phyloP scores from a whole-genome alignment of 2,797 vertebrate genomes.

The Scolopax rusticola region DNA sequence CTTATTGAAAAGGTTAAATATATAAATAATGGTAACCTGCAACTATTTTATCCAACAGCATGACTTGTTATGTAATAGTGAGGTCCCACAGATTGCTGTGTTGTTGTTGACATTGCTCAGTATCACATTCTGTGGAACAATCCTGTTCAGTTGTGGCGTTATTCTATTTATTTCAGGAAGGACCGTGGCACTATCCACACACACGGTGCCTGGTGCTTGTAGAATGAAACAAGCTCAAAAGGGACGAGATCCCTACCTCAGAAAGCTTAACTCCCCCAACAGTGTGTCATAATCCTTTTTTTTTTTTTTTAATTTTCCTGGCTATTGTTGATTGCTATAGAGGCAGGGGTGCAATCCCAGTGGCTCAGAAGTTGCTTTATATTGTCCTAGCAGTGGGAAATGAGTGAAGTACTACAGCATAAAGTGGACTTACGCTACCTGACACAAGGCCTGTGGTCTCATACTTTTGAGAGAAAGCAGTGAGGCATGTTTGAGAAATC shows the following conservation, averaged over 20 bases:
- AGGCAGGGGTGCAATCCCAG: background rate
- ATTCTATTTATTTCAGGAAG: background rate
- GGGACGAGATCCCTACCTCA: background rate
- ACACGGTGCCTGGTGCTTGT: background rate
- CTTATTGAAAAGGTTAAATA: background rate
- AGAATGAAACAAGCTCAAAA: background rate
- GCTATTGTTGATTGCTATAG: background rate
- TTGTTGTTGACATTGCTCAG: background rate
- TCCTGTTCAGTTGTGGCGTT: background rate
- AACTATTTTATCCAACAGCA: background rate
- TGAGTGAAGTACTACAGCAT: background rate
- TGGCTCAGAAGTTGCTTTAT: background rate
- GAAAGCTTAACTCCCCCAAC: background rate
- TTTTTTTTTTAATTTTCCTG: background rate
- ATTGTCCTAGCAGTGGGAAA: background rate
- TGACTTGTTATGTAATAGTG: background rate
- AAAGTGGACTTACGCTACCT: background rate
- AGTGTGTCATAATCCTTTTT: background rate
- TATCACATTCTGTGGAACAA: background rate
- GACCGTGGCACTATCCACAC: background rate
- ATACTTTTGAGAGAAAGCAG: background rate
- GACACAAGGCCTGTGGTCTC: background rate
- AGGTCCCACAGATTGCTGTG: background rate
- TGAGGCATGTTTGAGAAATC: background rate
- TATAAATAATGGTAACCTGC: background rate